Base-by-base conservation (phyloP, 2,797 vertebrate genomes). In the Hemitrygon akajei region DNA sequence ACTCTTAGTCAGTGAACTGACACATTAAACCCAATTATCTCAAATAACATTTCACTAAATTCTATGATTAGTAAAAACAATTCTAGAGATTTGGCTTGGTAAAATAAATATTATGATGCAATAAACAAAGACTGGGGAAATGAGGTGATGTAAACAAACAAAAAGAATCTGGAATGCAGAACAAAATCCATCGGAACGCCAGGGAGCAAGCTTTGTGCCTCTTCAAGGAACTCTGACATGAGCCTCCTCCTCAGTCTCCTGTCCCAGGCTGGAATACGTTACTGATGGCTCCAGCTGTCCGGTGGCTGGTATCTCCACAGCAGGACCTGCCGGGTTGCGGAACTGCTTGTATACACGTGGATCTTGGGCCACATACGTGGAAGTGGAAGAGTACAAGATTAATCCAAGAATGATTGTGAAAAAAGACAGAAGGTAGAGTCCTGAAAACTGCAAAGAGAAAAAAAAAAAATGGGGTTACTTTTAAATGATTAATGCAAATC, bases 311-410 rank as follows among this genome's bases (percentile, higher is more conserved):
- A 96, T 97, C 95, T 98, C 97, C 60, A 95, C 95, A 27, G 96
- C 95, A 3, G 96, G 96, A 95, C 97, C 97, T 0, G 97, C 97
- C 37, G 97, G 96, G 92, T 99, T 99, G 94, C 98, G 98, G 94
- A 99, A 99, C 96, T 99, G 98, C 97, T 98, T 99, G 96, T 99
- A 99, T 94, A 99, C 98, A 0, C 98, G 97, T 2, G 98, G 98
- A 95, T 99, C 98, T 95, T 98, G 98, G 95, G 97, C 98, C 93
- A 98, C 96, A 2, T 98, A 99, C 0, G 98, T 99, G 91, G 98
- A 97, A 0, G 98, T 98, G 94, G 98, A 98, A 87, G 97, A 97
- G 96, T 98, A 99, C 89, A 99, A 96, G 94, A 98, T 96, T 96
- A 99, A 97, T 94, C 98, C 98, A 91, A 98, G 96, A 73, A 98